Percentiles rank a stretch among this genome's conserved stretches.
Conservation (phyloP, 2,113 vertebrate species). For the Gadus macrocephalus region DNA sequence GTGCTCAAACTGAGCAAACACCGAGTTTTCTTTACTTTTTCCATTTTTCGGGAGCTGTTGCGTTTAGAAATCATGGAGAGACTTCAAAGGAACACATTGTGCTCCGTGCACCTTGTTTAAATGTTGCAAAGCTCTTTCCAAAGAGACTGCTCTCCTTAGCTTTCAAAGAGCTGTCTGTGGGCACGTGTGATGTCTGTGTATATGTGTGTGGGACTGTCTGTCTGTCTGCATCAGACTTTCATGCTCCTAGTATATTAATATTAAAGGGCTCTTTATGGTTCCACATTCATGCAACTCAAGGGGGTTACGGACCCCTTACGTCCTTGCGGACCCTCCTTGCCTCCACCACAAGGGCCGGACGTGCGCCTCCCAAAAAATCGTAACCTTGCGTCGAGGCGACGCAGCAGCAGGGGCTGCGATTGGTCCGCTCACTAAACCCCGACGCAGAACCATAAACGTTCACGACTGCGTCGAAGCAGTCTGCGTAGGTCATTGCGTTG, state of each 20-base stretch:
- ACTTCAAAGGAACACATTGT: conserved; percentile 56
- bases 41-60: conserved; percentile 35
- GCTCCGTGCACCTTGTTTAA: conserved; percentile 38
- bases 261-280: too few relatives aligned
- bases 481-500: too few relatives aligned
- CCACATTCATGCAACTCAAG: too few relatives aligned
- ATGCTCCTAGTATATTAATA: background rate
- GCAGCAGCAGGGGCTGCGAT: too few relatives aligned
- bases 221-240: conserved; percentile 4
- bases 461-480: too few relatives aligned
- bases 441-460: too few relatives aligned
- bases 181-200: background rate
- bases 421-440: too few relatives aligned
- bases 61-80: conserved; percentile 26
- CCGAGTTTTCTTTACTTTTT: conserved; percentile 42
- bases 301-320: too few relatives aligned
- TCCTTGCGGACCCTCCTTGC: too few relatives aligned
- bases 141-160: conserved; percentile 28
- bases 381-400: too few relatives aligned
- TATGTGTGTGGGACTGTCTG: conserved; percentile 1
- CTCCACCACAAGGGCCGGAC: too few relatives aligned
- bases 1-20: conserved; percentile 51
- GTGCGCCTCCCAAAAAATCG: too few relatives aligned
- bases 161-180: background rate
- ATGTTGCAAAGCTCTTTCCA: conserved; percentile 37